These are phyloP conservation scores for Bellardia bayeri DNA, from an alignment of 2,888 invertebrate species.

Conservation along the genomic window DNA sequence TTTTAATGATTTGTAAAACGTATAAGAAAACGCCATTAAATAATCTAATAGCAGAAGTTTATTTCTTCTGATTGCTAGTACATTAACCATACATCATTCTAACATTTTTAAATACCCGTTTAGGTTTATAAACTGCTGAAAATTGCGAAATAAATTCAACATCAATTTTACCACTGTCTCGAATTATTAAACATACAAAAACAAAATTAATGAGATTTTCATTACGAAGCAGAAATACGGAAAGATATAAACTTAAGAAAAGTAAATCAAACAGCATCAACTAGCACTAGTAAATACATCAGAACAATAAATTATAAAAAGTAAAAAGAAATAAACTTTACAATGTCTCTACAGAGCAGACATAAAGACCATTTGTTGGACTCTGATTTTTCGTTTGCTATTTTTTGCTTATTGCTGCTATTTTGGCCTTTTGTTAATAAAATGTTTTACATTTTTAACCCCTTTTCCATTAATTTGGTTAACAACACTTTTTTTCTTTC, in stretches of 20 bases:
- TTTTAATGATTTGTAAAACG: neutral
- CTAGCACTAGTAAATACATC: neutral
- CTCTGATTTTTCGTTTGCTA: neutral
- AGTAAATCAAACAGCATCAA: neutral
- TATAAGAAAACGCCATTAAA: too few relatives aligned
- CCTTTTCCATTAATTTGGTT: neutral
- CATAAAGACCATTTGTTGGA: neutral
- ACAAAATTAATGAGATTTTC: constrained; percentile 42
- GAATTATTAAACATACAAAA: neutral
- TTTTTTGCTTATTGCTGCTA: neutral
- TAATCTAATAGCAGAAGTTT: too few relatives aligned
- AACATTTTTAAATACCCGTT: too few relatives aligned
- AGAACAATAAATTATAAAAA: neutral
- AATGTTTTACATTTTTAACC: neutral
- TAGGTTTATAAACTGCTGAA: too few relatives aligned
- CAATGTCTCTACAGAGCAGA: neutral
- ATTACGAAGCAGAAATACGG: constrained; percentile 10
- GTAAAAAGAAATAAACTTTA: neutral
- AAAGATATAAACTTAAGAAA: neutral
- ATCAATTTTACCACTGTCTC: neutral
- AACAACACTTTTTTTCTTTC: neutral
- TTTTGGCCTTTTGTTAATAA: neutral
- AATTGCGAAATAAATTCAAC: too few relatives aligned
- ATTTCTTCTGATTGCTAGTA: too few relatives aligned
- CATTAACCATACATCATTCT: too few relatives aligned